A percentile compares a stretch with the other conserved stretches of the same genome.
phyloP scores from a whole-genome alignment of 1,140 invertebrate genomes.

The Cherax quadricarinatus region DNA sequence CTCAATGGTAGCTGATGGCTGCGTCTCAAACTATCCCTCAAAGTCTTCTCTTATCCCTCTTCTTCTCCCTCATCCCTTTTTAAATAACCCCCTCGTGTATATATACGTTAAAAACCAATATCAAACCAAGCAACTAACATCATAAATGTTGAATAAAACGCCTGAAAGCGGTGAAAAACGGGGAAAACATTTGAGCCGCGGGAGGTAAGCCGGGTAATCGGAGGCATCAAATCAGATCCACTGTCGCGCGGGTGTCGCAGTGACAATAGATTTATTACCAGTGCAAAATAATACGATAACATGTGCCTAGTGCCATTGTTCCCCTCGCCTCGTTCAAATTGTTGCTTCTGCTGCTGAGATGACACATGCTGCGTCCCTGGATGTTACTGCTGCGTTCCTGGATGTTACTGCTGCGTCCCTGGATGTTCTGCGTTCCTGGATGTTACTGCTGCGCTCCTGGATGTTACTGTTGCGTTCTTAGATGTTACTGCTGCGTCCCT shows the following conservation, averaged over 20 bases:
- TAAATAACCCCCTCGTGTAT: too few relatives aligned
- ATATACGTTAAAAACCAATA: too few relatives aligned
- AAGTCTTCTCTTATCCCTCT: background rate
- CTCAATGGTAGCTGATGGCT: background rate
- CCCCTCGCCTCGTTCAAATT: slow-evolving; percentile 5
- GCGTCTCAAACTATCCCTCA: background rate
- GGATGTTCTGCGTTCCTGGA: too few relatives aligned
- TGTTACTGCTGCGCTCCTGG: too few relatives aligned
- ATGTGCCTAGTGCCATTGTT: slow-evolving; percentile 33
- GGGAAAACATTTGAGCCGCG: too few relatives aligned
- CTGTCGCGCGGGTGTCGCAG: background rate
- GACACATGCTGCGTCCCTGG: background rate
- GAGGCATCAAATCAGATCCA: slow-evolving; percentile 30
- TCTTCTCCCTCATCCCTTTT: too few relatives aligned
- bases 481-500: too few relatives aligned
- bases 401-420: too few relatives aligned
- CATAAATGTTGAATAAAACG: too few relatives aligned
- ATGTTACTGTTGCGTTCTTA: too few relatives aligned
- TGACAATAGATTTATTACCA: slow-evolving; percentile 61
- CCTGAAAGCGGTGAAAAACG: too few relatives aligned
- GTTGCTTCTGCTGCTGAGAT: background rate
- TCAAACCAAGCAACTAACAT: too few relatives aligned
- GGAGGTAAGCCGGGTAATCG: background rate
- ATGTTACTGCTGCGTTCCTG: background rate
- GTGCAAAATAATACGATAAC: slow-evolving; percentile 65